Conservation (phyloP, 92 coral and sea anemone species). For the Plumapathes pennacea region DNA sequence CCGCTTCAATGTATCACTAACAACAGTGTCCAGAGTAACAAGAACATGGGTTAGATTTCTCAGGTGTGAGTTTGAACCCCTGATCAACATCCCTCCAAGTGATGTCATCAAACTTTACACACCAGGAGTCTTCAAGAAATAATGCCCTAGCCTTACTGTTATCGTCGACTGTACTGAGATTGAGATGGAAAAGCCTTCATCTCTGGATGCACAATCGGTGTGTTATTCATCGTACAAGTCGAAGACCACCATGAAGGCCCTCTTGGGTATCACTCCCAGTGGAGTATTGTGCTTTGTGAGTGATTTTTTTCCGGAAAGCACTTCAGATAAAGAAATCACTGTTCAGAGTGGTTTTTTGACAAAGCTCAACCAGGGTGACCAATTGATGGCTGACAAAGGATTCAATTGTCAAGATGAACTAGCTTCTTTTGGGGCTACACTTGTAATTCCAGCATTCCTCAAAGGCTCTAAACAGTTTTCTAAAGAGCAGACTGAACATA, state of each 20-base stretch:
- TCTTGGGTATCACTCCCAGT: conserved; percentile 65
- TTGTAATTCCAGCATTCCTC: conserved; percentile 43
- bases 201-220: conserved; percentile 58
- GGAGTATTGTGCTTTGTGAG: conserved; percentile 52
- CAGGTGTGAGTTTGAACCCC: conserved; percentile 44
- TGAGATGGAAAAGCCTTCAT: conserved; percentile 68
- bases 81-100: conserved; percentile 50
- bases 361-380: conserved; percentile 37
- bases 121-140: conserved; percentile 48
- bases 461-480: conserved; percentile 41
- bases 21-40: conserved; percentile 29
- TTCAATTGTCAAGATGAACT: conserved; percentile 50
- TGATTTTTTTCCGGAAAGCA: conserved; percentile 44
- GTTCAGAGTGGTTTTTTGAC: conserved; percentile 44
- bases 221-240: conserved; percentile 64
- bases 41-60: conserved; percentile 56
- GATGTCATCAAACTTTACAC: conserved; percentile 45
- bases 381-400: conserved; percentile 49
- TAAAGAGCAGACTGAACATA: conserved; percentile 44
- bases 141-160: conserved; percentile 37
- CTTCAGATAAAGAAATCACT: conserved; percentile 52
- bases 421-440: conserved; percentile 31
- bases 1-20: conserved; percentile 32
- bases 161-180: conserved; percentile 66
- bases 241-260: conserved; percentile 62